These are phyloP conservation scores for Terebella lapidaria DNA, from an alignment of 2,888 invertebrate genomes.

Conservation along the genomic window DNA sequence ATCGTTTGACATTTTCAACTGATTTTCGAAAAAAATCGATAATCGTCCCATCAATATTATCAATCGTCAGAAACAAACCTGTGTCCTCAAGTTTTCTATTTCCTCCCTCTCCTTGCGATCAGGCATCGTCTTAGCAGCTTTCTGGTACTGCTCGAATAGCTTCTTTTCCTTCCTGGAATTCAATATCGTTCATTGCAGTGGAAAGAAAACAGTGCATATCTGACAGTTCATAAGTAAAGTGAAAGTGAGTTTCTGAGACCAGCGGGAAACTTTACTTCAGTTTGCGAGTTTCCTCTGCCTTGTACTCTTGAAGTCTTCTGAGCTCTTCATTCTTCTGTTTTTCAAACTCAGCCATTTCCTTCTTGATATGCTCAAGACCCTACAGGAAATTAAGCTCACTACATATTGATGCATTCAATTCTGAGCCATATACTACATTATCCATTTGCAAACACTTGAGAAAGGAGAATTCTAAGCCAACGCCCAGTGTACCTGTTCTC, in stretches of 20 bases:
- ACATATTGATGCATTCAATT: too few relatives aligned
- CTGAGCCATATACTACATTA: too few relatives aligned
- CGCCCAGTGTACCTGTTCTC: constrained; percentile 51
- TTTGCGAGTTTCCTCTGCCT: constrained; percentile 49
- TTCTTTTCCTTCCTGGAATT: constrained; percentile 45
- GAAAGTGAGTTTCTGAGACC: too few relatives aligned
- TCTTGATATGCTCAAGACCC: constrained; percentile 45
- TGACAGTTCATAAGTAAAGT: too few relatives aligned
- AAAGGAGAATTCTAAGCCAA: not conserved
- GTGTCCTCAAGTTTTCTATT: constrained; percentile 42
- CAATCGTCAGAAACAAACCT: too few relatives aligned
- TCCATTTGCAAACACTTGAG: not conserved
- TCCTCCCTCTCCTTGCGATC: constrained; percentile 51
- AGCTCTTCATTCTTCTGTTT: constrained; percentile 46
- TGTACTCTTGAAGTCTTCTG: constrained; percentile 43
- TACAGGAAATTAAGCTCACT: too few relatives aligned
- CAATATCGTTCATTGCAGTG: too few relatives aligned
- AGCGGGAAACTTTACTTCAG: constrained; percentile 39
- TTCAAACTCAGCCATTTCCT: constrained; percentile 49
- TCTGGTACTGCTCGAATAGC: constrained; percentile 51
- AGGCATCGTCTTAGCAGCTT: constrained; percentile 39
- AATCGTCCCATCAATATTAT: too few relatives aligned
- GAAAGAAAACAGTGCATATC: too few relatives aligned
- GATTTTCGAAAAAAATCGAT: too few relatives aligned
- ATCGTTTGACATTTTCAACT: too few relatives aligned